Percentiles rank a stretch among this genome's conserved stretches.
phyloP scores from a whole-genome alignment of 2,797 vertebrate genomes.

The Synaphobranchus kaupii region DNA sequence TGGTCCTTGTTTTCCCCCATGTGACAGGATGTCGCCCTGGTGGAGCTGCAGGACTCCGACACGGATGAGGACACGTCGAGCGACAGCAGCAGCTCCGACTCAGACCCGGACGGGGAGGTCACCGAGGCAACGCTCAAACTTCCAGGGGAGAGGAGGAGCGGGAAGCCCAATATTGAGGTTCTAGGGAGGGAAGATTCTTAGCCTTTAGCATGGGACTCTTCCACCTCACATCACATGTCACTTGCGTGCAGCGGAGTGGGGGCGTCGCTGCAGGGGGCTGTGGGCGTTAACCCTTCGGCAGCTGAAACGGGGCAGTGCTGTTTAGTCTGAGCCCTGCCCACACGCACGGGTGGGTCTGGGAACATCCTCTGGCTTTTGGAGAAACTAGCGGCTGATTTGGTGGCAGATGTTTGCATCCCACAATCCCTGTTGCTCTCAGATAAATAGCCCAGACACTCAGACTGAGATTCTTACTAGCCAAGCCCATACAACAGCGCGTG shows the following conservation, averaged over 20 bases:
- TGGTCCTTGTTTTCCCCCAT: neutral
- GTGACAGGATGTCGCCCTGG: constrained; percentile 83
- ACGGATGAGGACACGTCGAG: constrained; percentile 62
- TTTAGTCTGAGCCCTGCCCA: neutral
- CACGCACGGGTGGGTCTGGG: neutral
- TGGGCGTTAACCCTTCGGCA: neutral
- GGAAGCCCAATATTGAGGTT: constrained; percentile 78
- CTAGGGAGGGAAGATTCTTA: constrained; percentile 60
- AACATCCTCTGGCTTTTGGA: neutral
- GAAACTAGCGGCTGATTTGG: neutral
- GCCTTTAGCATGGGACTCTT: neutral
- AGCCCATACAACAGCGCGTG: neutral
- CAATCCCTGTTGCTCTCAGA: neutral
- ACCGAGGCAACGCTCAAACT: constrained; percentile 80
- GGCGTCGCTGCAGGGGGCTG: neutral
- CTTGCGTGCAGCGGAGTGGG: constrained; percentile 7
- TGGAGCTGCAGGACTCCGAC: constrained; percentile 78
- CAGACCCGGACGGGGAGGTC: constrained; percentile 68
- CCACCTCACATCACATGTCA: neutral
- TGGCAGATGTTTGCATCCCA: neutral
- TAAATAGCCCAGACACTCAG: neutral
- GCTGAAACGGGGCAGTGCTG: neutral
- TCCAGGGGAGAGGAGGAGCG: constrained; percentile 68
- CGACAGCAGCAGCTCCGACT: constrained; percentile 62
- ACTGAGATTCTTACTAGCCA: neutral